Base-by-base conservation (phyloP, 37 sponge, comb jelly and placozoan genomes). In the Beroe ovata region DNA sequence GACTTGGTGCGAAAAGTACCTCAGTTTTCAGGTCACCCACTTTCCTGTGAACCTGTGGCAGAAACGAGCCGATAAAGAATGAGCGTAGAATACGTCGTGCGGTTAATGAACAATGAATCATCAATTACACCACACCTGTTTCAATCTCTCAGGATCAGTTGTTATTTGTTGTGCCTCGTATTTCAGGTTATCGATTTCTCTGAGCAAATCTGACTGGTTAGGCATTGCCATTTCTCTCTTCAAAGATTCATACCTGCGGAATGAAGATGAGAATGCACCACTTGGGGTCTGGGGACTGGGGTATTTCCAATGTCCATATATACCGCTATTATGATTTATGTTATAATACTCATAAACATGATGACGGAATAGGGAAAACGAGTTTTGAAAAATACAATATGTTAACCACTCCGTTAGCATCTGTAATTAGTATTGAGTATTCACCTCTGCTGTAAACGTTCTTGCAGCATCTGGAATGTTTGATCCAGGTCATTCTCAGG, bases 21-120 rank as follows among this genome's bases (percentile, higher is more conserved):
- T 25, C 30, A 33, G 69, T 32, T 37, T 66, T 66, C 69, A 66
- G 16, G 11, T 66, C 69, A 30, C 30, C 14, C 36, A 66, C 36
- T 30, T 26, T 30, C 30, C 34, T 66, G 69, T 66, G 69, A 2
- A 66, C 69, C 69, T 66, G 36, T 47, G 11, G 11, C n/a, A n/a
- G n/a, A n/a, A n/a, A n/a, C n/a, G n/a, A n/a, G n/a, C n/a, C n/a
- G n/a, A n/a, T n/a, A n/a, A n/a, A n/a, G n/a, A n/a, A n/a, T n/a
- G n/a, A n/a, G n/a, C n/a, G n/a, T n/a, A n/a, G n/a, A n/a, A n/a
- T n/a, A n/a, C n/a, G n/a, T n/a, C n/a, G n/a, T n/a, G n/a, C n/a
- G n/a, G n/a, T n/a, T n/a, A n/a, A n/a, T n/a, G n/a, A n/a, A n/a
- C n/a, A n/a, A n/a, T n/a, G n/a, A n/a, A n/a, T n/a, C n/a, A n/a